Conservation (phyloP, 2,797 vertebrate genomes). For the Eidolon dupreanum region DNA sequence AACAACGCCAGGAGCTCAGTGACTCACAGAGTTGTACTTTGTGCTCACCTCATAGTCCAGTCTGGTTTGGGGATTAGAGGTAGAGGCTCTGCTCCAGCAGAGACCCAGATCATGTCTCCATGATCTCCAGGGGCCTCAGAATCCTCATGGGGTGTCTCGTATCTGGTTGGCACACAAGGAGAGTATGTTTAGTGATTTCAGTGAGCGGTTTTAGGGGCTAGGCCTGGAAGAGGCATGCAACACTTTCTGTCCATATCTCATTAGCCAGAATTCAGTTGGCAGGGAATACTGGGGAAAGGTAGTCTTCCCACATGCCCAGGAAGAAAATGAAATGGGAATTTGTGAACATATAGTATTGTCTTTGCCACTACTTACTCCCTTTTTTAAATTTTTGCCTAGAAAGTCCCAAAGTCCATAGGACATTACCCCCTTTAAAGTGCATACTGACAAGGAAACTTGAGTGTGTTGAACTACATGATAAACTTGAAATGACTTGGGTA, state of each 20-base stretch:
- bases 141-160: neutral
- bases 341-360: neutral
- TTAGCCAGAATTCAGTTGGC: neutral
- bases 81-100: neutral
- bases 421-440: neutral
- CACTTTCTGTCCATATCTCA: neutral
- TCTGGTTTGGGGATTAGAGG: neutral
- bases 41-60: neutral
- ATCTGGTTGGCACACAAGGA: no score
- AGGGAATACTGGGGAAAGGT: neutral
- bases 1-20: neutral
- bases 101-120: neutral
- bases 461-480: neutral
- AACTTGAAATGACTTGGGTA: neutral
- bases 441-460: neutral
- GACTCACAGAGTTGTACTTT: neutral
- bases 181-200: rapidly evolving
- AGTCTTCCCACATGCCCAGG: neutral
- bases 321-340: neutral
- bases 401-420: neutral
- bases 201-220: neutral
- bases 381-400: neutral
- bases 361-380: neutral
- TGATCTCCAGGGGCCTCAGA: neutral
- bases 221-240: no score